These are phyloP conservation scores for Lithophane ornitopus DNA, from an alignment of 2,888 invertebrate genomes.

Conservation along the genomic window DNA sequence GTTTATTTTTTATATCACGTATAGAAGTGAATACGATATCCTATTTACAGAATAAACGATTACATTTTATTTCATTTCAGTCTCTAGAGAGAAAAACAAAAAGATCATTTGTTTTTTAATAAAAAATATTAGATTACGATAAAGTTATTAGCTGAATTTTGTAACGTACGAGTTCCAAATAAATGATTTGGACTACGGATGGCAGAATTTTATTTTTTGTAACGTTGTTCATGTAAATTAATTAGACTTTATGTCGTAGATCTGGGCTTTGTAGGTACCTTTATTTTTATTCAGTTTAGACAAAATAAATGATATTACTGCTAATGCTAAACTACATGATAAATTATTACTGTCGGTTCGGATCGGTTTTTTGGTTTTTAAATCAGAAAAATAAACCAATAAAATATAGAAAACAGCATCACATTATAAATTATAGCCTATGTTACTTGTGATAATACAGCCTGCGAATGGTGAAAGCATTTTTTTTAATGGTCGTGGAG, in stretches of 20 bases:
- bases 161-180: constrained; percentile 11
- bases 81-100: too few species aligned
- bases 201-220: constrained; percentile 16
- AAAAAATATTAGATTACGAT: not conserved
- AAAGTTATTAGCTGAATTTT: not conserved
- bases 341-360: too few species aligned
- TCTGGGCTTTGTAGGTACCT: not conserved
- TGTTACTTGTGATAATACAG: too few species aligned
- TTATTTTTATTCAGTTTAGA: not conserved
- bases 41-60: too few species aligned
- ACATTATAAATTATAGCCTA: too few species aligned
- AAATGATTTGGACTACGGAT: constrained; percentile 1
- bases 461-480: too few species aligned
- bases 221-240: not conserved
- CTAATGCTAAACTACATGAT: not conserved
- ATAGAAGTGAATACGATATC: too few species aligned
- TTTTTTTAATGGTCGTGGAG: too few species aligned
- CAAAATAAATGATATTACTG: not conserved
- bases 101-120: too few species aligned
- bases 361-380: not conserved
- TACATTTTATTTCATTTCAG: not conserved
- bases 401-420: not conserved
- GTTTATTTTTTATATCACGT: too few species aligned
- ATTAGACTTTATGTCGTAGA: constrained; percentile 6
- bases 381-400: not conserved